Evolutionary conservation across 1,140 invertebrate genomes (phyloP), one percentile per base, ranked within the genome.

Genomic region (Drosophila serrata): DNA sequence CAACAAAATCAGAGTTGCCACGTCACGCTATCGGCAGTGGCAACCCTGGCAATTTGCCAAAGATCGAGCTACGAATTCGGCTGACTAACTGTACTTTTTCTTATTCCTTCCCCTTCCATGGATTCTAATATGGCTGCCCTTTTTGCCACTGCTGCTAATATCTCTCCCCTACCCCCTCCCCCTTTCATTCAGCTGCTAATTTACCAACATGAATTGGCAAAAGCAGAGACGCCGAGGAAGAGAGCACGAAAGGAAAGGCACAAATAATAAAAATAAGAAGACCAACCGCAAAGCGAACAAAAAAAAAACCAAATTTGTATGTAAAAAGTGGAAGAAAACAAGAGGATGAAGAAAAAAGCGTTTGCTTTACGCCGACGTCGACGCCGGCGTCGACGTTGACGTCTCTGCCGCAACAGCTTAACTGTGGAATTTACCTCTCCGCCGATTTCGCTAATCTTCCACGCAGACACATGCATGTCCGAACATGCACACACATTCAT

Each of bases 191-290:
- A 49, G 55, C 75, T 75, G 78, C 74, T 86, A 82, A 82, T 87
- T 86, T 82, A 82, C 63, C 67, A 81, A 72, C 75, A 75, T 82
- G 84, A 86, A 82, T 76, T 65, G 75, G 65, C 82, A 76, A 81
- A 70, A 78, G 79, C 56, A 61, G 31, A 73, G 40, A 29, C 45
- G 46, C 29, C 15, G 35, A 67, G 61, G 37, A 65, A 63, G 61
- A 55, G 48, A 72, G 46, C 59, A 62, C 35, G 58, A 39, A 55
- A 68, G 64, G 39, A 22, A 67, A 67, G 55, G 24, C 24, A 15
- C 15, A 55, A 70, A 51, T 65, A 53, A 42, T 3, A 31, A 63
- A 27, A 58, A 39, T 29, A 51, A 62, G 31, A 57, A 72, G 29
- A 51, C 39, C 29, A 42, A 61, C 61, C 37, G 39, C 56, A 64